Percentiles rank a stretch among this genome's conserved stretches.
Evolutionary conservation across 2,888 invertebrate species (phyloP).

Genomic region (Synergus laeviventris): DNA sequence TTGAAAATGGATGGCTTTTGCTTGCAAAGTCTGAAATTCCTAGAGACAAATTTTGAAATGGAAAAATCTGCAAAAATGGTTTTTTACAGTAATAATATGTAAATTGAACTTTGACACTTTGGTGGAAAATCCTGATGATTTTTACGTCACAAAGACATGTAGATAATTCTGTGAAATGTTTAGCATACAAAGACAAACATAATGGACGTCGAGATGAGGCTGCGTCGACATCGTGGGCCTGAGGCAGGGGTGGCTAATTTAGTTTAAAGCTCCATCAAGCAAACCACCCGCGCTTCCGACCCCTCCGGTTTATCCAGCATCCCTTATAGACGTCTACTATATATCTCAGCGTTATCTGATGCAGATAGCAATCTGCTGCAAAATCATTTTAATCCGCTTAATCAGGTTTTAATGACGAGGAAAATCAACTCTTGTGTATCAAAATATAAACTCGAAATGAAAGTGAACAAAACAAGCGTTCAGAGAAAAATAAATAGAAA

Average conservation of each 20-base stretch:
- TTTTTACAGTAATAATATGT: conserved; percentile 10
- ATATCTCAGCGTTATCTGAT: conserved; percentile 42
- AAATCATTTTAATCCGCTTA: conserved; percentile 33
- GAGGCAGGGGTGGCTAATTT: conserved; percentile 68
- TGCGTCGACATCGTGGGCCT: conserved; percentile 64
- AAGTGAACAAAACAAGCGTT: neutral
- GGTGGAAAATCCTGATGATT: conserved; percentile 14
- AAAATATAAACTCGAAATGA: neutral
- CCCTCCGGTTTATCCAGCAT: conserved; percentile 49
- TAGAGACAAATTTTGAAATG: neutral
- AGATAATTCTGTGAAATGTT: conserved; percentile 68
- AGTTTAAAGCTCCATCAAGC: conserved; percentile 72
- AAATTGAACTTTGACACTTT: conserved; percentile 15
- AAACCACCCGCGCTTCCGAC: conserved; percentile 48
- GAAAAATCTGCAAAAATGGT: neutral
- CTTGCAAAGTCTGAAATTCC: neutral
- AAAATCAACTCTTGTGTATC: neutral
- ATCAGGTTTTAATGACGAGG: neutral
- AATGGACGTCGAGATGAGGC: conserved; percentile 70
- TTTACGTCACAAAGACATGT: conserved; percentile 41
- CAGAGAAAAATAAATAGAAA: neutral
- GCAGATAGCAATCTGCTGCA: conserved; percentile 35
- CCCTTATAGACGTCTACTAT: conserved; percentile 53
- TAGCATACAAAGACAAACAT: conserved; percentile 72
- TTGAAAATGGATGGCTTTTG: neutral